Evolutionary conservation across 2,113 vertebrate genomes (phyloP).

Genomic region (Tragulus kanchil): DNA sequence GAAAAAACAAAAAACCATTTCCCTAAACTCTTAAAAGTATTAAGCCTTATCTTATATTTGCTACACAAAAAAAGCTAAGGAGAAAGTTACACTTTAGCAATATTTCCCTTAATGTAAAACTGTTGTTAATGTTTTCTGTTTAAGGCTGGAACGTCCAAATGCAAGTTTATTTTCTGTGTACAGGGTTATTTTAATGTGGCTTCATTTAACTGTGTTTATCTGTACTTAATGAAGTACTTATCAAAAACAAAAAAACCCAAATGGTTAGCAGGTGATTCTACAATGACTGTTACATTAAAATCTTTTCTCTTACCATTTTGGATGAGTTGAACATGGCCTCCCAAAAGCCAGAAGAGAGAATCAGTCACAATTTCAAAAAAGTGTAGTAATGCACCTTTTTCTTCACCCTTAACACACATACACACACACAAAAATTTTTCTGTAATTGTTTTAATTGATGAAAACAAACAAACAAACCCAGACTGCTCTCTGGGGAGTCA

Average conservation of each 20-base stretch:
- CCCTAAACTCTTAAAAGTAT: slow-evolving; percentile 34
- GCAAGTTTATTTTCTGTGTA: background rate
- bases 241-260: background rate
- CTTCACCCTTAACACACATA: slow-evolving; percentile 88
- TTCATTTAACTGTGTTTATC: background rate
- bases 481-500: background rate
- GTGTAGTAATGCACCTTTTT: slow-evolving; percentile 87
- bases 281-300: slow-evolving; percentile 37
- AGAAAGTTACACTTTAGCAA: slow-evolving; percentile 57
- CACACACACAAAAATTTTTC: slow-evolving; percentile 21
- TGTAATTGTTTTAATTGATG: background rate
- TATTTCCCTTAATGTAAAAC: slow-evolving; percentile 49
- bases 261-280: slow-evolving; percentile 21
- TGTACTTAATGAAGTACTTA: background rate
- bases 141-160: slow-evolving; percentile 48
- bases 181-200: slow-evolving; percentile 10
- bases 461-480: background rate
- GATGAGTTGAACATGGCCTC: slow-evolving; percentile 89
- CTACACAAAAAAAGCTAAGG: slow-evolving; percentile 55
- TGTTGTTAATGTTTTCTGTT: background rate
- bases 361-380: slow-evolving; percentile 91
- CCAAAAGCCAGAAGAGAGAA: slow-evolving; percentile 92
- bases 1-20: background rate
- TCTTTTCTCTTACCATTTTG: slow-evolving; percentile 88
- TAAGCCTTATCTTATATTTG: background rate